Evolutionary conservation across 1,140 invertebrate genomes (phyloP), one percentile per base, ranked within the genome.

Genomic region (Atta texana): DNA sequence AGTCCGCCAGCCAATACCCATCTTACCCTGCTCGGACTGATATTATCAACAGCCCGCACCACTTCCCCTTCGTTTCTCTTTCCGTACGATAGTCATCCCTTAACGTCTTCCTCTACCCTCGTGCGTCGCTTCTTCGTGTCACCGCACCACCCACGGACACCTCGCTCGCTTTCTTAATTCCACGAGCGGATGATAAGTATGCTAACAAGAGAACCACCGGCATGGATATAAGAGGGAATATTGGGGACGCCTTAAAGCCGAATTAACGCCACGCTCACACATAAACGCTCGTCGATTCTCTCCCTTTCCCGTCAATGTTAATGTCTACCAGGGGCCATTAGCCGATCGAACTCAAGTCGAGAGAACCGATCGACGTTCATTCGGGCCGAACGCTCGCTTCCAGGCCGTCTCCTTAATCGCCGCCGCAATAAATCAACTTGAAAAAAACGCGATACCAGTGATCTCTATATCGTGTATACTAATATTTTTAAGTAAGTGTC

Each of bases 111-210:
- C 74, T 87, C 81, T 61, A 87, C 90, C 87, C 87, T 91, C 89
- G 87, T 68, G 76, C 81, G 75, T 31, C 18, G 72, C 78, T 86
- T 82, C 87, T 89, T 59, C 69, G n/a, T 82, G 39, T 80, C 75
- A 59, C 84, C 88, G 82, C 85, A 68, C 87, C 76, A 55, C 78
- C 90, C 87, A 28, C 51, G 71, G 77, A 81, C 86, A 88, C 82
- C 87, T 86, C 86, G 63, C 85, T 75, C 86, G 72, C 89, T 92
- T 87, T 92, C 93, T 94, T 94, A 94, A 94, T 94, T 94, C 93
- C 92, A 93, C 91, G 92, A 89, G 85, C 91, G 93, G 93, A 94
- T 94, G 93, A 94, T 95, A 94, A 95, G 94, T 95, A 95, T 95
- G 94, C 94, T 95, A 95, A 95, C 94, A 94, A 94, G 93, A 93